Evolutionary conservation across 2,113 vertebrate genomes (phyloP), one percentile per base, ranked within the genome.

Genomic region (Delphinus delphis): DNA sequence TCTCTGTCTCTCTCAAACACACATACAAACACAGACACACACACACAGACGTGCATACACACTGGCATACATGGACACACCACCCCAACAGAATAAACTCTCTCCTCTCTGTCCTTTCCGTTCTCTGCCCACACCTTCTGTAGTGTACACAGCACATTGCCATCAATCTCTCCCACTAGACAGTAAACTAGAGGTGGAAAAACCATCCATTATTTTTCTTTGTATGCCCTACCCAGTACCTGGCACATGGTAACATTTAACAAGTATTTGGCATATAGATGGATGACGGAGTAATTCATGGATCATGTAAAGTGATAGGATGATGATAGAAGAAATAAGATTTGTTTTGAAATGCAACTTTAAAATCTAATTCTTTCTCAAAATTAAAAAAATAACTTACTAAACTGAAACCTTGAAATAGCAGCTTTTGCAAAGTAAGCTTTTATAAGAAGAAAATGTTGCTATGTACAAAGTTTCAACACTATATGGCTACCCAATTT

Each of bases 391-490:
- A 67, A 41, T 21, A 53, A 4, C 65, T 60, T 74, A 80, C 67
- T 60, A 28, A 92, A 77, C 6, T 21, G 10, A 92, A 96, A 87
- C 20, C 28, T 73, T 77, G 47, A 93, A 93, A 38, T 47, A 89
- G 41, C 67, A 55, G 53, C 38, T 90, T 67, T 87, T 90, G 25
- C 23, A 77, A 89, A 88, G 60, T 80, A 63, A 80, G 58, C 71
- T 88, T 96, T 90, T 76, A 36, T 58, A 33, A 92, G 41, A 93
- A 82, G 74, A 88, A 95, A 96, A 74, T 31, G 21, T 81, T 91
- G 36, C 26, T 74, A 18, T 91, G 31, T 47, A 55, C 47, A 65
- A n/a, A 23, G 11, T 60, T 93, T 90, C 60, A 44, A 82, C 25
- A 53, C 44, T 41, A 68, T 47, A 55, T 47, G 21, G 71, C 92